phyloP scores from a whole-genome alignment of 2,888 invertebrate species.

The Erannis defoliaria region DNA sequence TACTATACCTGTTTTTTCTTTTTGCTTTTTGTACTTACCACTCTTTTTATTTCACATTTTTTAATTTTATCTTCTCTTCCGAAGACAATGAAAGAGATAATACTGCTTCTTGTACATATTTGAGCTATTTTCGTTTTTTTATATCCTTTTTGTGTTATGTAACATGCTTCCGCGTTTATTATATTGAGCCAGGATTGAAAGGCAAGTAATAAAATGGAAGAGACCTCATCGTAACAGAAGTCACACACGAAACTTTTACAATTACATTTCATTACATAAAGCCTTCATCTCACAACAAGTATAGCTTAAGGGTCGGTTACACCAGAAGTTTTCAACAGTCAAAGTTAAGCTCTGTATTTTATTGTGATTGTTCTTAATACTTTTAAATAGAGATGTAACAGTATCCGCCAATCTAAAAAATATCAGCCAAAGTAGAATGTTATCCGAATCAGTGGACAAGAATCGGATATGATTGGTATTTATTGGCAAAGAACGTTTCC shows the following conservation, averaged over 20 bases:
- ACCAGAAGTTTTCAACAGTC: slow-evolving; percentile 49
- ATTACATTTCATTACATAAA: slow-evolving; percentile 46
- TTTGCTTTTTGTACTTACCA: no score
- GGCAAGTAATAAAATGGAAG: slow-evolving; percentile 25
- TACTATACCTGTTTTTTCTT: no score
- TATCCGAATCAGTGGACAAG: background rate
- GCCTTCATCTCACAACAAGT: slow-evolving; percentile 28
- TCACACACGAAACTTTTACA: slow-evolving; percentile 43
- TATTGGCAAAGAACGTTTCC: no score
- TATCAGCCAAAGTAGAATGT: no score
- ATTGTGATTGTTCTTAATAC: slow-evolving; percentile 74
- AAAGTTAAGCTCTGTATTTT: slow-evolving; percentile 66
- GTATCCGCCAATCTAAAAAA: background rate
- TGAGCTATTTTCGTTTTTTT: no score
- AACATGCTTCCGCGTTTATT: background rate
- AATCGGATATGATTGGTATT: background rate
- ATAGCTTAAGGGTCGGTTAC: slow-evolving; percentile 32
- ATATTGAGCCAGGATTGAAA: background rate
- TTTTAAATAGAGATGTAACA: slow-evolving; percentile 53
- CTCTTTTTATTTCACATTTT: no score
- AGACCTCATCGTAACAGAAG: slow-evolving; percentile 31
- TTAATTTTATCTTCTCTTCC: no score
- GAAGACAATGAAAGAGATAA: no score
- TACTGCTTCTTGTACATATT: no score
- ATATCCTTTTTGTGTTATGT: no score